phyloP scores from a whole-genome alignment of 2,888 invertebrate genomes.

The Prosopocoilus inquinatus region DNA sequence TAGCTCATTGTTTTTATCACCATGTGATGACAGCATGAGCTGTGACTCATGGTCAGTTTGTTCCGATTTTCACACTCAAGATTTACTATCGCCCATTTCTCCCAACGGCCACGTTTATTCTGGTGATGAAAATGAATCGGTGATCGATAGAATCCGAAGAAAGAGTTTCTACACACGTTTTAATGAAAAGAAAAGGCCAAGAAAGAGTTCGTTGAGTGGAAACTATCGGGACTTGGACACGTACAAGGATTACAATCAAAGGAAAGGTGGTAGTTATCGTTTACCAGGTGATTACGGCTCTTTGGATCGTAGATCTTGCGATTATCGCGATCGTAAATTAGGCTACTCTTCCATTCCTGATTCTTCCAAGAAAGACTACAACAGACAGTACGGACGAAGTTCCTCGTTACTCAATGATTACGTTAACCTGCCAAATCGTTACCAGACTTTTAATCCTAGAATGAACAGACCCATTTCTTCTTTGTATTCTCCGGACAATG shows the following conservation, averaged over 20 bases:
- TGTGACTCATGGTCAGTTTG: conserved; percentile 66
- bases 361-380: conserved; percentile 31
- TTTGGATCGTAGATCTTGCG: conserved; percentile 38
- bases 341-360: conserved; percentile 35
- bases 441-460: conserved; percentile 47
- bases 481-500: conserved; percentile 41
- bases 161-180: conserved; percentile 89
- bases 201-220: conserved; percentile 65
- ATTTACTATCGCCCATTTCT: conserved; percentile 54
- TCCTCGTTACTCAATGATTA: conserved; percentile 45
- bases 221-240: conserved; percentile 45
- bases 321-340: conserved; percentile 31
- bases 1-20: conserved; percentile 54
- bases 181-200: conserved; percentile 75
- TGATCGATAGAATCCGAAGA: conserved; percentile 81
- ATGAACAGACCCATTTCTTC: conserved; percentile 38
- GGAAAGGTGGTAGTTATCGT: conserved; percentile 22
- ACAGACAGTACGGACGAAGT: conserved; percentile 40
- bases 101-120: conserved; percentile 45
- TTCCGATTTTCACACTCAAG: conserved; percentile 53
- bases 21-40: conserved; percentile 58
- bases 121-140: conserved; percentile 61
- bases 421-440: conserved; percentile 45
- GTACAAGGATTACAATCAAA: conserved; percentile 35
- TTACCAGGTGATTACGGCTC: conserved; percentile 37